These are phyloP conservation scores for Chaenogobius annularis DNA, from an alignment of 2,113 vertebrate species.

Conservation along the genomic window DNA sequence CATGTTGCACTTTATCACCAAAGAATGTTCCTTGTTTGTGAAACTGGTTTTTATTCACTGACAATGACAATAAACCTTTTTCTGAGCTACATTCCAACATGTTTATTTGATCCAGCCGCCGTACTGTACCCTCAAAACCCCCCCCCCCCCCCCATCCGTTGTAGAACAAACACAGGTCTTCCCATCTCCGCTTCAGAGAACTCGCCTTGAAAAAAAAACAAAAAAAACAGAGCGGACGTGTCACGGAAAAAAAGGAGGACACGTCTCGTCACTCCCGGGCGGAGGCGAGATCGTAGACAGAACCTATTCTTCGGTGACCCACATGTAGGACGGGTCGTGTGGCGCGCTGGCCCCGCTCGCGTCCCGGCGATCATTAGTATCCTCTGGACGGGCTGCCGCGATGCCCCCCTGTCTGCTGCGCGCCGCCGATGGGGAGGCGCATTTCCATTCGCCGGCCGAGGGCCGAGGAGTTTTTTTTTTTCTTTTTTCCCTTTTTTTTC, in stretches of 20 bases:
- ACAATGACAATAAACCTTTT: too few species aligned
- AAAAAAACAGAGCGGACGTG: slow-evolving; percentile 19
- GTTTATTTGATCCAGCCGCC: too few species aligned
- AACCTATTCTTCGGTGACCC: slow-evolving; percentile 73
- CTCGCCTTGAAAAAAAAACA: background rate
- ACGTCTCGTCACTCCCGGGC: slow-evolving; percentile 65
- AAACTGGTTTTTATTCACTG: too few species aligned
- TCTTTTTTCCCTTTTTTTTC: too few species aligned
- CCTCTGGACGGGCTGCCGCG: slow-evolving; percentile 56
- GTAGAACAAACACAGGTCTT: background rate
- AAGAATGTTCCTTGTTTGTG: too few species aligned
- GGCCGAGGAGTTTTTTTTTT: too few species aligned
- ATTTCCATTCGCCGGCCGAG: slow-evolving; percentile 52
- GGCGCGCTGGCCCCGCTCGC: slow-evolving; percentile 45
- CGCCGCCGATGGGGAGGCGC: slow-evolving; percentile 47
- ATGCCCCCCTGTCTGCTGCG: slow-evolving; percentile 49
- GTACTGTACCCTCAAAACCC: too few species aligned
- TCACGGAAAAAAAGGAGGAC: slow-evolving; percentile 60
- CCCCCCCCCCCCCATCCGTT: too few species aligned
- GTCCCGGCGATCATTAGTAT: slow-evolving; percentile 66
- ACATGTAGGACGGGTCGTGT: slow-evolving; percentile 60
- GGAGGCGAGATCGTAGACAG: slow-evolving; percentile 56
- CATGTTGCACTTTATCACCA: too few species aligned
- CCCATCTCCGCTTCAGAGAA: background rate
- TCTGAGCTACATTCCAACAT: too few species aligned